These are phyloP conservation scores for Poeciliopsis gracilis DNA, from an alignment of 2,797 vertebrate species.

Conservation along the genomic window DNA sequence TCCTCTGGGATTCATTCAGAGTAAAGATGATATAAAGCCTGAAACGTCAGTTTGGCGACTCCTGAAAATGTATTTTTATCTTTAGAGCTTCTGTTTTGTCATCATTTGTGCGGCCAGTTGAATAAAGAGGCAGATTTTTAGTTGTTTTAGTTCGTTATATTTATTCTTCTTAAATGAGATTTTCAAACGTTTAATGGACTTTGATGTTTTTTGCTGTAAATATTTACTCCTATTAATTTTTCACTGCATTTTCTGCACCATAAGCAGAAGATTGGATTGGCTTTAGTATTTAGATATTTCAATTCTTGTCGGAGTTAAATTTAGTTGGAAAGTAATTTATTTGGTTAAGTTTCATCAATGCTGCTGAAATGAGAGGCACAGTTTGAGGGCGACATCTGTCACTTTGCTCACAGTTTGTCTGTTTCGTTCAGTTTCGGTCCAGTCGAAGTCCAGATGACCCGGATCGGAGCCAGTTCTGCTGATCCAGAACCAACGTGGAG, in stretches of 20 bases:
- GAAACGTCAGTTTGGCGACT: neutral
- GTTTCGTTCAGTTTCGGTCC: constrained; percentile 23
- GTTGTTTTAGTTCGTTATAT: neutral
- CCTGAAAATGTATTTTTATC: neutral
- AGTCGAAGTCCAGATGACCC: constrained; percentile 47
- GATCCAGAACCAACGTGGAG: constrained; percentile 38
- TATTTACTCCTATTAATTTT: neutral
- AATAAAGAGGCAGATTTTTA: neutral
- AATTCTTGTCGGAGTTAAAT: too few relatives aligned
- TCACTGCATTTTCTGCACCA: too few relatives aligned
- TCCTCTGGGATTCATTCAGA: neutral
- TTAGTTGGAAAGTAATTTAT: too few relatives aligned
- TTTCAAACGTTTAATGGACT: neutral
- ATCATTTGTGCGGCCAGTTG: neutral
- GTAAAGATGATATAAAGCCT: neutral
- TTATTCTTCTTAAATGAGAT: neutral
- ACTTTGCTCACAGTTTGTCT: constrained; percentile 12
- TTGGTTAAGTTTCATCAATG: neutral
- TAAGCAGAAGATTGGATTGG: too few relatives aligned
- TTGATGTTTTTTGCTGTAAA: neutral
- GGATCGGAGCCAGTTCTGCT: constrained; percentile 31
- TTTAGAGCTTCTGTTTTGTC: neutral
- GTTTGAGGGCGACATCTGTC: constrained; percentile 29
- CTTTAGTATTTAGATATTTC: too few relatives aligned
- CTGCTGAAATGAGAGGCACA: neutral